Conservation (phyloP, 2,888 invertebrate species). For the Iselma pallidipennis region DNA sequence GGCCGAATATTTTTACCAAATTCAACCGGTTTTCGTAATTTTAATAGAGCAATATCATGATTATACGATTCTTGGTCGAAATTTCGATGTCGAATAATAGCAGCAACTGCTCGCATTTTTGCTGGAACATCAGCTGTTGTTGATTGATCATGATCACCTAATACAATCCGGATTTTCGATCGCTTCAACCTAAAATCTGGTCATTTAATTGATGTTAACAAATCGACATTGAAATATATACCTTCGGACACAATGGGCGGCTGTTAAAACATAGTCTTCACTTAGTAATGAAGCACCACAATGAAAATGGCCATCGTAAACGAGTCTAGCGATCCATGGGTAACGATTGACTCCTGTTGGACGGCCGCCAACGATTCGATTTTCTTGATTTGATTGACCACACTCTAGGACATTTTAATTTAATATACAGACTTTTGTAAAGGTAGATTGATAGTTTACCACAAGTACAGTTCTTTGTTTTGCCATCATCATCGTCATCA, state of each 20-base stretch:
- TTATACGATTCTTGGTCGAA: slow-evolving; percentile 86
- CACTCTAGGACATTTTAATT: slow-evolving; percentile 81
- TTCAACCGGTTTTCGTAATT: slow-evolving; percentile 74
- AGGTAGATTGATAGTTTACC: slow-evolving; percentile 58
- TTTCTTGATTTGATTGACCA: slow-evolving; percentile 82
- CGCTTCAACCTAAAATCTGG: slow-evolving; percentile 70
- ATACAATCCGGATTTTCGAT: slow-evolving; percentile 79
- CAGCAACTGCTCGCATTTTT: slow-evolving; percentile 79
- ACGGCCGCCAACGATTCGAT: slow-evolving; percentile 82
- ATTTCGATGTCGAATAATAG: slow-evolving; percentile 77
- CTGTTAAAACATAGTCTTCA: slow-evolving; percentile 82
- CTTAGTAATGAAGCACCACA: slow-evolving; percentile 84
- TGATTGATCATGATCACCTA: slow-evolving; percentile 85
- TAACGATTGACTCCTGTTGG: slow-evolving; percentile 82
- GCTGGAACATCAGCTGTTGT: slow-evolving; percentile 77
- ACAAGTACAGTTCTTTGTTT: slow-evolving; percentile 72
- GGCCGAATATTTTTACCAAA: slow-evolving; percentile 78
- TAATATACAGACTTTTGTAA: slow-evolving; percentile 23
- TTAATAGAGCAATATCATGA: slow-evolving; percentile 81
- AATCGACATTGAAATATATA: slow-evolving; percentile 44
- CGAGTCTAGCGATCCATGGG: slow-evolving; percentile 85
- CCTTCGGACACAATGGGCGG: slow-evolving; percentile 85
- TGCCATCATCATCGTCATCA: slow-evolving; percentile 59
- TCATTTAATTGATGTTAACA: no score
- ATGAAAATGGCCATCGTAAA: slow-evolving; percentile 87